Percentiles rank a stretch among this genome's conserved stretches.
Conservation (phyloP, 2,888 invertebrate genomes). For the Rotaria macrura region DNA sequence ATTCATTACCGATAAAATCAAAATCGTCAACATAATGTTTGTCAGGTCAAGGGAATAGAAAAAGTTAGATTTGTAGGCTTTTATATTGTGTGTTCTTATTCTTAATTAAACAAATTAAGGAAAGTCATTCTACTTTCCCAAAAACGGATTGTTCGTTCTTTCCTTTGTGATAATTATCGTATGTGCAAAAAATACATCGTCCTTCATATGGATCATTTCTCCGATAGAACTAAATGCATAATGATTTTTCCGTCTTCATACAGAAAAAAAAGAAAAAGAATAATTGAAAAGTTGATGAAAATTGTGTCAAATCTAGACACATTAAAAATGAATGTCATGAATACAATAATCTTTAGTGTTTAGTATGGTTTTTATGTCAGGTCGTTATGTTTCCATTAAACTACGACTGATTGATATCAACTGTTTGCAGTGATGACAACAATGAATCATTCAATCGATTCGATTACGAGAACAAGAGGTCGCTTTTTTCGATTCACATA, state of each 20-base stretch:
- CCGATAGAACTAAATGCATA: conserved; percentile 95
- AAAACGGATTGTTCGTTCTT: background rate
- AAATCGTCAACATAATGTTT: too few relatives aligned
- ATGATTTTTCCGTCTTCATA: conserved; percentile 75
- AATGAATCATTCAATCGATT: background rate
- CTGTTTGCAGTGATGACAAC: too few relatives aligned
- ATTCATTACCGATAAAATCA: too few relatives aligned
- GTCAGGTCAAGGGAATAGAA: background rate
- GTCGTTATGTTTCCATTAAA: too few relatives aligned
- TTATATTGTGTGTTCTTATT: too few relatives aligned
- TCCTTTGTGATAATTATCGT: background rate
- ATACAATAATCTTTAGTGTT: conserved; percentile 51
- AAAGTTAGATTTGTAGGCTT: too few relatives aligned
- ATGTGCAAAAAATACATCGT: conserved; percentile 65
- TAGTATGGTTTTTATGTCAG: conserved; percentile 83
- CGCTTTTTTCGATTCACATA: background rate
- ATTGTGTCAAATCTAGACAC: conserved; percentile 48
- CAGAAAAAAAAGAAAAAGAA: too few relatives aligned
- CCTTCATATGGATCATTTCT: conserved; percentile 96
- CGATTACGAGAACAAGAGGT: background rate
- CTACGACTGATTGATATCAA: too few relatives aligned
- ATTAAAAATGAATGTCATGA: conserved; percentile 65
- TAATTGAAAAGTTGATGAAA: too few relatives aligned
- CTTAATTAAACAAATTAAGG: background rate
- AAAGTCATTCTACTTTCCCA: background rate